Evolutionary conservation across 2,113 vertebrate species (phyloP), one percentile per base, ranked within the genome.

Genomic region (Serinus canaria): DNA sequence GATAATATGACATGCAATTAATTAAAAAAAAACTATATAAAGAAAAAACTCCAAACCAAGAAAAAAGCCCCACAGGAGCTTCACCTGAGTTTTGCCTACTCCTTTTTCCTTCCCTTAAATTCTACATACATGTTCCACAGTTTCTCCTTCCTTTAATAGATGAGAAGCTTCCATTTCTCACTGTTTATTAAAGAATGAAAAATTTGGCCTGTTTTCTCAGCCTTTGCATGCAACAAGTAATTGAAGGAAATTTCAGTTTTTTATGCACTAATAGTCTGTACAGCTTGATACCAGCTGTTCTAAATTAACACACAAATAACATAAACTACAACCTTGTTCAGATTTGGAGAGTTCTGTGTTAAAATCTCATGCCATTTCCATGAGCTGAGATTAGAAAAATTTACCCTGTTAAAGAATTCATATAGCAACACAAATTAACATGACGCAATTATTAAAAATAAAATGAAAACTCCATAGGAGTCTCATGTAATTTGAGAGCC

Each of bases 1-100:
- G 89, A 87, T 90, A 77, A 77, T 37, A 28, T 64, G 80, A 60
- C 39, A 90, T 47, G 31, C 5, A 47, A 7, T 86, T 50, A 33
- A 53, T 47, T 55, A 23, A 0, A 2, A 70, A 47, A 17, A 44
- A 7, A 15, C 1, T 2, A 5, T 21, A 35, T 43, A 35, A n/a
- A 23, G 24, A 4, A 10, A 7, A n/a, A 31, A 15, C 8, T 12
- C 7, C 7, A n/a, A 47, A 49, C 2, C 8, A 31, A 56, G 10
- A 5, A 33, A 43, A 60, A 30, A 58, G 2, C 0, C 4, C 3
- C 11, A 33, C 8, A 47, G 19, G 37, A 69, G 8, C 47, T 73
- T 83, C 47, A 73, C 8, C 46, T 83, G 44, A 58, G 15, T 52
- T 76, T 53, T 28, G 41, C 11, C 5, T 9, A n/a, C 37, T 82